Evolutionary conservation across 37 sponge, comb jelly and placozoan species (phyloP).

Genomic region (Hormiphora californensis): DNA sequence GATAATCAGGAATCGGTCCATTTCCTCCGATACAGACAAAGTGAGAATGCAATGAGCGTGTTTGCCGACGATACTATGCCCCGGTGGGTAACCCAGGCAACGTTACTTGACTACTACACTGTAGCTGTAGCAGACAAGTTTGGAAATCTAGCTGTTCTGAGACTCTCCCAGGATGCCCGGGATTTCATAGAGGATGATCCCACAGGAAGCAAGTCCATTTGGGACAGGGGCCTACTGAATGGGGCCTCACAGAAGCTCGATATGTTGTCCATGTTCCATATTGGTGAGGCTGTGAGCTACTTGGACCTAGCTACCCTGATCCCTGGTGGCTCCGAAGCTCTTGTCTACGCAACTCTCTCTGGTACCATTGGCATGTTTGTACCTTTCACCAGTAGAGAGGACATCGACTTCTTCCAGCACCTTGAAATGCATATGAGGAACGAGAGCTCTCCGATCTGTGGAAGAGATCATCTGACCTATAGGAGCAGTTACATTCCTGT

Average conservation of each 20-base stretch:
- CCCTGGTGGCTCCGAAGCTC: slow-evolving; percentile 90
- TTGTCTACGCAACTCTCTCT: slow-evolving; percentile 92
- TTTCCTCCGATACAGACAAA: slow-evolving; percentile 76
- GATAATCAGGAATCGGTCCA: slow-evolving; percentile 91
- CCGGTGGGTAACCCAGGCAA: slow-evolving; percentile 62
- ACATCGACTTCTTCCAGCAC: slow-evolving; percentile 98
- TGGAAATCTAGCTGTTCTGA: slow-evolving; percentile 80
- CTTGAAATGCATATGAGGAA: slow-evolving; percentile 95
- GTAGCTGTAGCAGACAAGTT: slow-evolving; percentile 94
- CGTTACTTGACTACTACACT: slow-evolving; percentile 85
- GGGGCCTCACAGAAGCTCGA: slow-evolving; percentile 96
- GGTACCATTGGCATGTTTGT: slow-evolving; percentile 87
- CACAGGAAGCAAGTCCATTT: slow-evolving; percentile 83
- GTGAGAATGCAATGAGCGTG: slow-evolving; percentile 84
- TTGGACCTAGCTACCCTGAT: slow-evolving; percentile 86
- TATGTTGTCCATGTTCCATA: slow-evolving; percentile 68
- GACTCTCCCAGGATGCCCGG: slow-evolving; percentile 69
- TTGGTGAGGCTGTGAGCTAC: slow-evolving; percentile 87
- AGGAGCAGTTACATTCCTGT: slow-evolving; percentile 86
- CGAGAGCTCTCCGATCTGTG: slow-evolving; percentile 76
- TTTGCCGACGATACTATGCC: slow-evolving; percentile 92
- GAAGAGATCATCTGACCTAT: slow-evolving; percentile 87
- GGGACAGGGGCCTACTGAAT: slow-evolving; percentile 92
- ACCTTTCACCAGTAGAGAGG: slow-evolving; percentile 92
- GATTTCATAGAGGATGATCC: slow-evolving; percentile 97